Evolutionary conservation across 2,888 invertebrate species (phyloP).

Genomic region (Hyposoter didymator): DNA sequence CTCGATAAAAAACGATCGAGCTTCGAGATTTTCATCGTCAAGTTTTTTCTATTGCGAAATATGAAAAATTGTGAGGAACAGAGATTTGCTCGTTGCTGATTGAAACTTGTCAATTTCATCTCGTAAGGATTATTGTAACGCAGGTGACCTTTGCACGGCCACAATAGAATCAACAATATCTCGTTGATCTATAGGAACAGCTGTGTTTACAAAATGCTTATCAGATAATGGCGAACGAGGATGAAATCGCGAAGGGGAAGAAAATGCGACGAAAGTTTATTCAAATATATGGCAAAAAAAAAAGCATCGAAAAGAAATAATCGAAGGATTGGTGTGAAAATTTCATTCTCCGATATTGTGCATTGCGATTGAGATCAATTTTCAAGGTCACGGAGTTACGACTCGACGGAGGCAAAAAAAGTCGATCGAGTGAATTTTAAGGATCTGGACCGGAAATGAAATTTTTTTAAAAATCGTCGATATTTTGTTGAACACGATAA

Average conservation of each 20-base stretch:
- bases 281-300: background rate
- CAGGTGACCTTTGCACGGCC: background rate
- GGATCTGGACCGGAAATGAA: no score
- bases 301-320: background rate
- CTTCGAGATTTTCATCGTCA: background rate
- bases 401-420: background rate
- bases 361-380: background rate
- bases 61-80: background rate
- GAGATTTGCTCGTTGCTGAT: background rate
- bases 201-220: constrained; percentile 11
- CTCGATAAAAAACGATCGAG: background rate
- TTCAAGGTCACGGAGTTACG: background rate
- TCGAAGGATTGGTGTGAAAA: background rate
- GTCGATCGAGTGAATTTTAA: background rate
- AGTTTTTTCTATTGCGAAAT: background rate
- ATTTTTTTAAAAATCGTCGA: no score
- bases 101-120: background rate
- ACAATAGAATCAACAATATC: constrained; percentile 5
- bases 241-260: background rate
- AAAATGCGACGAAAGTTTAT: background rate
- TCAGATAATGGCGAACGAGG: background rate
- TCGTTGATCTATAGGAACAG: background rate
- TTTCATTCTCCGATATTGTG: background rate
- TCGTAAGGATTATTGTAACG: background rate
- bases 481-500: no score